Conservation (phyloP, 2,888 invertebrate genomes). For the Pollenia labialis region DNA sequence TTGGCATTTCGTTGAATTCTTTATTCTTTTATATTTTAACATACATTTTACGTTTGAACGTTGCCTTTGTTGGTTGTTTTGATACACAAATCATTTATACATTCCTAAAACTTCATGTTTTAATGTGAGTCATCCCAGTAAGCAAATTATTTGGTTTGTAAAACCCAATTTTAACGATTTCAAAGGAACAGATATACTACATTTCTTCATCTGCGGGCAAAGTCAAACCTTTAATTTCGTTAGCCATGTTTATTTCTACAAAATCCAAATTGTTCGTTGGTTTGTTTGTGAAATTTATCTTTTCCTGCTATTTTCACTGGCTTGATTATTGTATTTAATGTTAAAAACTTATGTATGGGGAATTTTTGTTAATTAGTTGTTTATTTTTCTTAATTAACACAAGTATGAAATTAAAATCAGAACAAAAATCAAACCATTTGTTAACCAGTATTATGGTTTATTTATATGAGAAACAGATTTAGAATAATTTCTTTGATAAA, state of each 20-base stretch:
- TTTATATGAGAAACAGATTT: constrained; percentile 18
- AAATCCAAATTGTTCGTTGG: not conserved
- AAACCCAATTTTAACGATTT: too few species aligned
- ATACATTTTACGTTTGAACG: not conserved
- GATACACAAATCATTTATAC: not conserved
- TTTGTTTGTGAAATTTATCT: not conserved
- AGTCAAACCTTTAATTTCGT: too few species aligned
- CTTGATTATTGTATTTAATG: constrained; percentile 30
- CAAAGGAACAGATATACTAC: too few species aligned
- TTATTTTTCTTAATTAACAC: constrained; percentile 36
- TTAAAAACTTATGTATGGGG: constrained; percentile 2
- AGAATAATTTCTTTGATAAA: constrained; percentile 18
- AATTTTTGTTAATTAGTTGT: constrained; percentile 35
- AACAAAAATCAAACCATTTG: constrained; percentile 26
- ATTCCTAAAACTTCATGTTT: not conserved
- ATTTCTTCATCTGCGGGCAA: too few species aligned
- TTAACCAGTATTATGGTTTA: constrained; percentile 14
- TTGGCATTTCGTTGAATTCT: constrained; percentile 56
- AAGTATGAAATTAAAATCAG: constrained; percentile 18
- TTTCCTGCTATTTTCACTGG: constrained; percentile 10
- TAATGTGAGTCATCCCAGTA: not conserved
- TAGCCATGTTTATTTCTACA: too few species aligned
- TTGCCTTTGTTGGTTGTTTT: not conserved
- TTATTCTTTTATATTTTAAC: constrained; percentile 5
- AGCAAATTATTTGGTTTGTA: not conserved